Evolutionary conservation across 2,888 invertebrate genomes (phyloP), one percentile per base, ranked within the genome.

Genomic region (Drosophila atripex): DNA sequence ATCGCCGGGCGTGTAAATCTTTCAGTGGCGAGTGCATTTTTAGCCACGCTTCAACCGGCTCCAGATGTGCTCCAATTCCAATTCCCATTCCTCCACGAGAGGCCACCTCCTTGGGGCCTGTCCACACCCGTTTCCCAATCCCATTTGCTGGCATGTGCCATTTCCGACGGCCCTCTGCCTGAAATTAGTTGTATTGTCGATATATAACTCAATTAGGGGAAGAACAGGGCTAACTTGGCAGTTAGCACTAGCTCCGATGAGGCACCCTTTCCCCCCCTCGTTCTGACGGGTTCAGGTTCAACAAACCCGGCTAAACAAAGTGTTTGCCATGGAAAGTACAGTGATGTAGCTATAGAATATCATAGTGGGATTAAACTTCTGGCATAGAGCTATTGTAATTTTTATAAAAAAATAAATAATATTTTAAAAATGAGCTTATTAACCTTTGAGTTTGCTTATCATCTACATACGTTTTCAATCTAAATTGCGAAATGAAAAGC

Each of bases 1-100:
- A 51, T 45, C 45, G 38, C 25, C 58, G 39, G 51, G 73, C 71
- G 50, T 75, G 64, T 86, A 80, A 80, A 86, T 80, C 80, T 80
- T 84, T 86, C 80, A 84, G 35, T 79, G 51, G 16, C 39, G 39
- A 56, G 32, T 74, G 77, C 86, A 69, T 53, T 78, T 73, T 54
- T 39, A 51, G 50, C 38, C 55, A 54, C 64, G 64, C 28, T 59
- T n/a, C 49, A 55, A 45, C 56, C 46, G 41, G 18, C 55, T 53
- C 68, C 86, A 85, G 86, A 82, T 82, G 86, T 74, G 71, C 66
- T 57, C 50, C 69, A 53, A 47, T 64, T 64, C 28, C 32, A 6
- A 11, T 47, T 1, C 14, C 18, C 1, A 18, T 18, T 18, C 18
- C 18, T n/a, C 18, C 18, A 12, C 35, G n/a, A 12, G 35, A 12